Percentiles rank a stretch among this genome's conserved stretches.
Conservation (phyloP, 2,888 invertebrate species). For the Parelbella ahira region DNA sequence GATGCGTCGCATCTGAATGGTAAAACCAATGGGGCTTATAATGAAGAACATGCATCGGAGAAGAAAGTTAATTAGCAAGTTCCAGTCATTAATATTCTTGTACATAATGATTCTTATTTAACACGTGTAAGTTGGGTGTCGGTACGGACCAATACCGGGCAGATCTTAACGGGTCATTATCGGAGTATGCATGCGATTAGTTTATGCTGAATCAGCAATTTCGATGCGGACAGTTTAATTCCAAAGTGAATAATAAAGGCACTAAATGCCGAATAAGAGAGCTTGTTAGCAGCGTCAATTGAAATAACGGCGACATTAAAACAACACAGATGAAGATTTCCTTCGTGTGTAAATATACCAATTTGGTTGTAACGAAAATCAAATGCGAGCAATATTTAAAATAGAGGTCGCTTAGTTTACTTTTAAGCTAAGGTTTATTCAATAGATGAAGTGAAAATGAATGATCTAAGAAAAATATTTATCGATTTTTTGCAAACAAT, state of each 20-base stretch:
- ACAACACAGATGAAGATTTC: too few relatives aligned
- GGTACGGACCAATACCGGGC: background rate
- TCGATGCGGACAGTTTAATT: background rate
- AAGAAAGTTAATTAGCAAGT: slow-evolving; percentile 31
- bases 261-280: too few relatives aligned
- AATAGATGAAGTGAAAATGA: slow-evolving; percentile 10
- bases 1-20: slow-evolving; percentile 5
- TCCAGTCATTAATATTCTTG: slow-evolving; percentile 28
- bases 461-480: slow-evolving; percentile 28
- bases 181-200: background rate
- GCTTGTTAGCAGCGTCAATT: too few relatives aligned
- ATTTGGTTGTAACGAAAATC: slow-evolving; percentile 1
- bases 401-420: slow-evolving; percentile 4
- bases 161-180: background rate
- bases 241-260: slow-evolving; percentile 1
- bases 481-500: slow-evolving; percentile 6
- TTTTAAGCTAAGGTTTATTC: slow-evolving; percentile 13
- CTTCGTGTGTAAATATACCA: background rate
- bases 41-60: slow-evolving; percentile 2
- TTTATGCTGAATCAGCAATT: background rate
- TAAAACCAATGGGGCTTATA: slow-evolving; percentile 19
- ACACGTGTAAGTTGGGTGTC: background rate
- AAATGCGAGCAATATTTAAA: slow-evolving; percentile 10
- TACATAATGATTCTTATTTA: slow-evolving; percentile 22
- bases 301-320: too few relatives aligned